Conservation (phyloP, 2,888 invertebrate genomes). For the Melanchra persicariae region DNA sequence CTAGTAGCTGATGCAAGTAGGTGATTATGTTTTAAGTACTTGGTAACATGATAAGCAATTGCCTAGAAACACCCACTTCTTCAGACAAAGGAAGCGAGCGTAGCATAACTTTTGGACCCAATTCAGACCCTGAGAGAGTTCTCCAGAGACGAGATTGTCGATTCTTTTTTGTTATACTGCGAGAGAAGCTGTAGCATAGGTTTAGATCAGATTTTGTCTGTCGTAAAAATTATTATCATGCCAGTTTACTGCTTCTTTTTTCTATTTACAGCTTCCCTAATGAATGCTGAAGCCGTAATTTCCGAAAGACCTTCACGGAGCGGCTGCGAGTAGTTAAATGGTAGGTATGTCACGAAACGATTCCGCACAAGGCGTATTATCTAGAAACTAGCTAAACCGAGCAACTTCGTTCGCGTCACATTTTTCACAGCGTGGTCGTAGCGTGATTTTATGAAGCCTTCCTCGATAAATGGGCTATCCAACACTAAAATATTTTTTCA, state of each 20-base stretch:
- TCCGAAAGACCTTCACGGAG: slow-evolving; percentile 4
- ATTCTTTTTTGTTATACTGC: not conserved
- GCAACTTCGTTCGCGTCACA: too few species aligned
- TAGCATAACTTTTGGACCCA: not conserved
- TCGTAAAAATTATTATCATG: not conserved
- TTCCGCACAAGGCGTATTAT: not conserved
- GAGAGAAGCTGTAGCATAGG: not conserved
- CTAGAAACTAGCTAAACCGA: too few species aligned
- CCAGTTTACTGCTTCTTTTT: not conserved
- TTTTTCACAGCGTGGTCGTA: too few species aligned
- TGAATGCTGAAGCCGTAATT: slow-evolving; percentile 7
- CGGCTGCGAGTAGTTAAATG: slow-evolving; percentile 1
- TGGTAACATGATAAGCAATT: too few species aligned
- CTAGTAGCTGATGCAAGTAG: slow-evolving; percentile 1
- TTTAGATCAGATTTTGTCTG: not conserved
- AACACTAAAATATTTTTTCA: too few species aligned
- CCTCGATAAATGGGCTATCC: too few species aligned
- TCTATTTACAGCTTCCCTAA: slow-evolving; percentile 7
- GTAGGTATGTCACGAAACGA: slow-evolving; percentile 10
- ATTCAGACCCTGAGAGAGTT: not conserved
- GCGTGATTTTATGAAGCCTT: too few species aligned
- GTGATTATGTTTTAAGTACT: too few species aligned
- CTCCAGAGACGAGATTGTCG: not conserved
- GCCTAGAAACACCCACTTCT: not conserved
- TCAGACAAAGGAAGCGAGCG: not conserved